These are phyloP conservation scores for Platysternon megacephalum DNA, from an alignment of 2,113 vertebrate genomes.

Conservation along the genomic window DNA sequence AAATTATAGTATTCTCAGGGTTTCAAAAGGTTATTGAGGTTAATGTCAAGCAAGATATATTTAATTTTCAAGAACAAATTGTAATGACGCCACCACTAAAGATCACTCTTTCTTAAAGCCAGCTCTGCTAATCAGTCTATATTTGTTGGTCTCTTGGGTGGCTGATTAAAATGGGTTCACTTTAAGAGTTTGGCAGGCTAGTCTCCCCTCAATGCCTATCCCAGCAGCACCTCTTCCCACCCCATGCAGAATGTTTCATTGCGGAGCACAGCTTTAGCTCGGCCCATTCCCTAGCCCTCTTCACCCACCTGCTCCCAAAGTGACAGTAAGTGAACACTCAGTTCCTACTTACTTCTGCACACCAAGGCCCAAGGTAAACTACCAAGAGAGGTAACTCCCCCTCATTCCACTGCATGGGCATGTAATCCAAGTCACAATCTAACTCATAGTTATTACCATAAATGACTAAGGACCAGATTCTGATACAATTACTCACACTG, in stretches of 20 bases:
- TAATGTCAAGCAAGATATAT: not conserved
- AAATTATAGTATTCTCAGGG: too few relatives aligned
- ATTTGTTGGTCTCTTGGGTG: not conserved
- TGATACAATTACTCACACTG: not conserved
- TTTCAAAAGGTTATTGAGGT: conserved; percentile 29
- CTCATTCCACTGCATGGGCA: not conserved
- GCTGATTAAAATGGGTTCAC: not conserved
- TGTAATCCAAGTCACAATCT: rapidly evolving
- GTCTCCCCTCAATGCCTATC: not conserved
- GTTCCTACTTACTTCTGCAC: not conserved
- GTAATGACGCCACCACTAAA: not conserved
- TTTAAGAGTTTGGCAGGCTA: not conserved
- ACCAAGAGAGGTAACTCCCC: not conserved
- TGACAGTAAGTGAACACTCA: not conserved
- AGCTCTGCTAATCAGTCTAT: not conserved
- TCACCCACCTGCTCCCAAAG: not conserved
- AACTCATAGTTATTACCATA: not conserved
- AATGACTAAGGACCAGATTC: not conserved
- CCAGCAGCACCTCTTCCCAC: not conserved
- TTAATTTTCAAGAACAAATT: not conserved
- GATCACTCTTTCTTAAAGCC: not conserved
- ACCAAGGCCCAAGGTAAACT: not conserved
- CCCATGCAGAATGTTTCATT: not conserved
- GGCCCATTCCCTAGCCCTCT: not conserved
- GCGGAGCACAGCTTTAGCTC: rapidly evolving